Conservation (phyloP, 2,888 invertebrate species). For the Ophraella communa region DNA sequence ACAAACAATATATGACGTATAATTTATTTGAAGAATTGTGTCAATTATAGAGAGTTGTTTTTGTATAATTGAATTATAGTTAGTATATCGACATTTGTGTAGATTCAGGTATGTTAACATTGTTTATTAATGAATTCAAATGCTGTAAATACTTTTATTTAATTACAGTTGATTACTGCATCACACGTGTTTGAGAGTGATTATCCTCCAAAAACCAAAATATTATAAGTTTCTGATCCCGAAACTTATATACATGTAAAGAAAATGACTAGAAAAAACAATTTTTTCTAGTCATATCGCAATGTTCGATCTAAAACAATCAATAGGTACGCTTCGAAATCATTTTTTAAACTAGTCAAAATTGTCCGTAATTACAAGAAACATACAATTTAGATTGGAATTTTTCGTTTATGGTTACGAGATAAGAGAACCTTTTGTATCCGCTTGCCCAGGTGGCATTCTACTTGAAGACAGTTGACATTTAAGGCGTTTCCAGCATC, state of each 20-base stretch:
- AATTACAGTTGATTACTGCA: too few relatives aligned
- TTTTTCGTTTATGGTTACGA: constrained; percentile 42
- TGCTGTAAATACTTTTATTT: too few relatives aligned
- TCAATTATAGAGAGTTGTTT: too few relatives aligned
- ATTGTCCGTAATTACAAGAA: constrained; percentile 25
- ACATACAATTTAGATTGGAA: constrained; percentile 40
- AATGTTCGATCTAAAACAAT: not conserved
- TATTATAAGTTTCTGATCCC: too few relatives aligned
- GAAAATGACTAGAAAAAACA: not conserved
- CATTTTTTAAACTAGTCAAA: not conserved
- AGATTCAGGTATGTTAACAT: too few relatives aligned
- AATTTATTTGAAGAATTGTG: too few relatives aligned
- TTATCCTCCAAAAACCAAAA: too few relatives aligned
- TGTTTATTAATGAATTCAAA: too few relatives aligned
- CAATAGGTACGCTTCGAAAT: not conserved
- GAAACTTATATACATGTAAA: not conserved
- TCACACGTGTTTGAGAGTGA: too few relatives aligned
- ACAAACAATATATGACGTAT: too few relatives aligned
- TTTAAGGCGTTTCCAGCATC: constrained; percentile 58
- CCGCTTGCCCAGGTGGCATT: constrained; percentile 55
- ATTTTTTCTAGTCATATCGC: not conserved
- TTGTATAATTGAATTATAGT: too few relatives aligned
- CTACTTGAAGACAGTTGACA: constrained; percentile 58
- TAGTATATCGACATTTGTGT: too few relatives aligned
- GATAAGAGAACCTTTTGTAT: constrained; percentile 41